These are phyloP conservation scores for Reticulitermes lucifugus DNA, from an alignment of 2,888 invertebrate genomes.

Conservation along the genomic window DNA sequence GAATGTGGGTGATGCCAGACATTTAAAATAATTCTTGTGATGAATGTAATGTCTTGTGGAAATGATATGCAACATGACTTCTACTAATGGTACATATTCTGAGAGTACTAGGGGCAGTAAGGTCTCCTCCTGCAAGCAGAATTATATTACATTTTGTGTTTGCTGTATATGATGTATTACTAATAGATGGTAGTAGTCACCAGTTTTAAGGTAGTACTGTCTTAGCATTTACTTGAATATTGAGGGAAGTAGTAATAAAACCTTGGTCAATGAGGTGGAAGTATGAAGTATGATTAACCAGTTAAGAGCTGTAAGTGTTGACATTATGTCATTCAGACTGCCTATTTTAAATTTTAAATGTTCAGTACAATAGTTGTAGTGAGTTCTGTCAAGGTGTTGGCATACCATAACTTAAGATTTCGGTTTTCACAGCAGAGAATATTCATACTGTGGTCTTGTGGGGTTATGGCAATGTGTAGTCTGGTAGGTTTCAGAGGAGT, in stretches of 20 bases:
- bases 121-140: too few relatives aligned
- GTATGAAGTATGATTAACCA: neutral
- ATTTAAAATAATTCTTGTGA: neutral
- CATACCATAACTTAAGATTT: neutral
- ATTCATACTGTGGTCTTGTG: too few relatives aligned
- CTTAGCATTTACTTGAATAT: constrained; percentile 23
- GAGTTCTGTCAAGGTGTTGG: neutral
- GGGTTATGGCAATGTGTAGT: too few relatives aligned
- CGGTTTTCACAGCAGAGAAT: too few relatives aligned
- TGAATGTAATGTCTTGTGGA: neutral
- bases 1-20: constrained; percentile 21
- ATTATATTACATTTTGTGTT: constrained; percentile 5
- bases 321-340: neutral
- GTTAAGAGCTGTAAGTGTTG: neutral
- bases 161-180: neutral
- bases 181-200: neutral
- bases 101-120: too few relatives aligned
- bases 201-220: constrained; percentile 16
- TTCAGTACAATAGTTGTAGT: constrained; percentile 11
- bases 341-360: constrained; percentile 14
- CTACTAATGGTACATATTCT: too few relatives aligned
- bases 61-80: neutral
- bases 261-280: neutral
- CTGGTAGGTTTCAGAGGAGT: too few relatives aligned
- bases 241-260: neutral